Conservation (phyloP, 2,113 vertebrate genomes). For the Leptocoma aspasia region DNA sequence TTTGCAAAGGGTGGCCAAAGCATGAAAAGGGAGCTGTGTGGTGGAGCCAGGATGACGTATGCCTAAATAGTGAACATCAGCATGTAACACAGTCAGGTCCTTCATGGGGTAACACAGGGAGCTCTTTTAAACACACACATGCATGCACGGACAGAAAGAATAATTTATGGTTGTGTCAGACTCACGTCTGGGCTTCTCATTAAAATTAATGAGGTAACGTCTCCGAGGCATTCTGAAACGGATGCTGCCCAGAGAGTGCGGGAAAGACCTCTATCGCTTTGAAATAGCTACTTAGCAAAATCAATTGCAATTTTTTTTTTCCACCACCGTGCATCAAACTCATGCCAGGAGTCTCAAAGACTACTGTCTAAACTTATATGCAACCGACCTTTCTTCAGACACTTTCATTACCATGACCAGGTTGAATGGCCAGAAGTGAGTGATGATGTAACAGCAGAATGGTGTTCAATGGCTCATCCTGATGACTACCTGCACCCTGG, state of each 20-base stretch:
- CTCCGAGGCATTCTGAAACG: slow-evolving; percentile 46
- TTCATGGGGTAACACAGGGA: slow-evolving; percentile 57
- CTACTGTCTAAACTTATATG: background rate
- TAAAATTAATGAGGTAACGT: slow-evolving; percentile 75
- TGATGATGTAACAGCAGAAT: background rate
- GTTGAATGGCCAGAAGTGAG: background rate
- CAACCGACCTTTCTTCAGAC: background rate
- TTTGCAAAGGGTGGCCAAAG: background rate
- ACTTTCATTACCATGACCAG: background rate
- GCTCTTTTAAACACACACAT: slow-evolving; percentile 6
- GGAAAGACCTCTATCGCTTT: slow-evolving; percentile 1
- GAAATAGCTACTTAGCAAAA: slow-evolving; percentile 9
- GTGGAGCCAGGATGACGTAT: slow-evolving; percentile 31
- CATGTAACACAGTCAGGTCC: slow-evolving; percentile 40
- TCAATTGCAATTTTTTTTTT: slow-evolving; percentile 2
- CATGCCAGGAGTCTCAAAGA: background rate
- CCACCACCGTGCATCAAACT: background rate
- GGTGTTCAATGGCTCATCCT: background rate
- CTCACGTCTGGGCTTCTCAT: slow-evolving; percentile 65
- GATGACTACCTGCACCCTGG: background rate
- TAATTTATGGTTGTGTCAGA: slow-evolving; percentile 67
- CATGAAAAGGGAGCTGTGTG: slow-evolving; percentile 48
- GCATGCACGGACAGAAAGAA: background rate
- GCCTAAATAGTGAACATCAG: background rate
- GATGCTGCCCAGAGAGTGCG: slow-evolving; percentile 13